These are phyloP conservation scores for Labeo calbasu DNA, from an alignment of 2,797 vertebrate genomes.

Conservation along the genomic window DNA sequence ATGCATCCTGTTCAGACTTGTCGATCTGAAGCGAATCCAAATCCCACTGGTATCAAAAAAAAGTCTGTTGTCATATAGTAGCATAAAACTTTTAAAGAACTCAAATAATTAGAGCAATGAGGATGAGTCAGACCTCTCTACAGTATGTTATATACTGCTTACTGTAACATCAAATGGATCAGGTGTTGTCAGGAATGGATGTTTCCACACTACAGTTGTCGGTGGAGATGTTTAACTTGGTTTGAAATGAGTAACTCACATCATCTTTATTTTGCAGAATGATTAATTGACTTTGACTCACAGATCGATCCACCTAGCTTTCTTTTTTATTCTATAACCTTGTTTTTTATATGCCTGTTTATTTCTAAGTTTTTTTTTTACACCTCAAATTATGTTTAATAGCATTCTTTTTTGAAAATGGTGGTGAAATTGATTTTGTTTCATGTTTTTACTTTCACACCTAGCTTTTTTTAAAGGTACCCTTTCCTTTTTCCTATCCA, in stretches of 20 bases:
- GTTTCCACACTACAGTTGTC: constrained; percentile 36
- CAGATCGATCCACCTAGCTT: neutral
- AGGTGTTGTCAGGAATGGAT: constrained; percentile 11
- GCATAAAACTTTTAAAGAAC: constrained; percentile 60
- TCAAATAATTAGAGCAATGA: constrained; percentile 70
- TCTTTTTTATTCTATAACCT: neutral
- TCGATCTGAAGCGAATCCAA: constrained; percentile 64
- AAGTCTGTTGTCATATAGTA: constrained; percentile 71
- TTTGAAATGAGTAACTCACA: constrained; percentile 11
- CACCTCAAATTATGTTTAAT: neutral
- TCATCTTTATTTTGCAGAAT: neutral
- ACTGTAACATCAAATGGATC: constrained; percentile 68
- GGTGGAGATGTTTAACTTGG: constrained; percentile 20
- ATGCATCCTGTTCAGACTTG: constrained; percentile 77
- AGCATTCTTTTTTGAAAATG: neutral
- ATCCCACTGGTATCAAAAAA: constrained; percentile 73
- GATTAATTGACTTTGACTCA: neutral
- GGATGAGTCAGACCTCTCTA: constrained; percentile 54
- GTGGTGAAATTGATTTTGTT: neutral
- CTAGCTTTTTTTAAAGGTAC: neutral
- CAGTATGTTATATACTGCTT: constrained; percentile 47
- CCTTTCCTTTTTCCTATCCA: neutral
- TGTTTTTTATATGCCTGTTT: neutral
- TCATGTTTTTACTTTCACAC: neutral
- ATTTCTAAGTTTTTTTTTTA: neutral